Evolutionary conservation across 1,140 invertebrate genomes (phyloP).

Genomic region (Aphelenchoides besseyi): DNA sequence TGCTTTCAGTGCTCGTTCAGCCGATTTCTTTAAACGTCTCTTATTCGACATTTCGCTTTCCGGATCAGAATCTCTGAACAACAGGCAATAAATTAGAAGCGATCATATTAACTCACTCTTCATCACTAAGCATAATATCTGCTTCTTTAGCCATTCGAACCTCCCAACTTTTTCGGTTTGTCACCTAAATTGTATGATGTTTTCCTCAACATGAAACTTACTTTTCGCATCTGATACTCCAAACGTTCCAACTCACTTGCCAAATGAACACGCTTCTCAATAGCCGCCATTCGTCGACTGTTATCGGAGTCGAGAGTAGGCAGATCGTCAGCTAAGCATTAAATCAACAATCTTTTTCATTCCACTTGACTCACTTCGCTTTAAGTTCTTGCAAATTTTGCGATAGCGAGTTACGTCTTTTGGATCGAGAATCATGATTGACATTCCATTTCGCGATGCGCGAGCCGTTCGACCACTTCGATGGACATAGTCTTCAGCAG

Average conservation of each 20-base stretch:
- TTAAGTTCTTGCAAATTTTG: slow-evolving; percentile 76
- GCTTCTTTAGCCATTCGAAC: slow-evolving; percentile 77
- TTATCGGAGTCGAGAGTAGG: slow-evolving; percentile 75
- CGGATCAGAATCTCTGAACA: slow-evolving; percentile 13
- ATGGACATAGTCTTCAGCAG: slow-evolving; percentile 91
- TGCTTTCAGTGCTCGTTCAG: slow-evolving; percentile 5
- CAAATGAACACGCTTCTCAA: slow-evolving; percentile 74
- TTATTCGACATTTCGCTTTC: not conserved
- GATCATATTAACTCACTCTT: slow-evolving; percentile 67
- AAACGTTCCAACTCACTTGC: slow-evolving; percentile 77
- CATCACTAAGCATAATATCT: slow-evolving; percentile 79
- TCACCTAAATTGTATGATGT: slow-evolving; percentile 31
- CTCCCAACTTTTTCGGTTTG: slow-evolving; percentile 72
- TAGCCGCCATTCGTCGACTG: slow-evolving; percentile 64
- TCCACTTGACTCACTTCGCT: slow-evolving; percentile 72
- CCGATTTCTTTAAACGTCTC: slow-evolving; percentile 24
- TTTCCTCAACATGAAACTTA: slow-evolving; percentile 1
- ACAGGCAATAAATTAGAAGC: slow-evolving; percentile 7
- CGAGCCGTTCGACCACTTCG: slow-evolving; percentile 90
- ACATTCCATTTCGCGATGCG: slow-evolving; percentile 80
- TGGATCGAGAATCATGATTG: slow-evolving; percentile 85
- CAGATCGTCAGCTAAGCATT: slow-evolving; percentile 72
- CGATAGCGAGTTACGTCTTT: slow-evolving; percentile 76
- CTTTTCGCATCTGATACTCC: slow-evolving; percentile 72
- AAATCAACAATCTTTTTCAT: no score